Evolutionary conservation across 2,888 invertebrate genomes (phyloP), one percentile per base, ranked within the genome.

Genomic region (Cephonodes hylas): DNA sequence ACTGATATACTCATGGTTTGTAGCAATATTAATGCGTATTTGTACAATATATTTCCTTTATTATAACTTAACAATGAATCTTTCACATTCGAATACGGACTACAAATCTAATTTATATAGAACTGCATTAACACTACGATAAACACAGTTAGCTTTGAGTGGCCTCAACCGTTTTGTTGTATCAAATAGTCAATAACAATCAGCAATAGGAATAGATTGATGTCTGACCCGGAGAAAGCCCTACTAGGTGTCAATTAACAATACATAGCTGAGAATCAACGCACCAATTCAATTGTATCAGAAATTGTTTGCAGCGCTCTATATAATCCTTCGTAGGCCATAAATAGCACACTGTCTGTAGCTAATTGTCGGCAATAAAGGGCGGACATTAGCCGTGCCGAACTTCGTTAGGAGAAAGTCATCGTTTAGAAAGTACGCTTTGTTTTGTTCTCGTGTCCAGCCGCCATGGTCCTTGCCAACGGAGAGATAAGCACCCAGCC

Each of bases 351-450:
- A 68, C 68, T 72, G 68, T 72, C 70, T 76, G 70, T 66, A 67
- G 75, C 76, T 84, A 84, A 84, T 83, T 82, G 77, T 76, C 61
- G 71, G 73, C 76, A 74, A 81, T 80, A 81, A 86, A 85, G 85
- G 86, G 85, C 82, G 74, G 72, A 75, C 74, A 77, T 77, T 80
- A 81, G 73, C 79, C 77, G 75, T 76, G 76, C 79, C 80, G 74
- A 84, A 84, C 81, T 85, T 83, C 74, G 79, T 81, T 79, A 72
- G 68, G 88, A 83, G 88, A 88, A 88, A 88, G 86, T 84, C 72
- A 83, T 83, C 74, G 79, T 77, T 84, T 88, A 86, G 88, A 88
- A 88, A 89, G 89, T 82, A 71, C 71, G 75, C 81, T 81, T 85
- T 85, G 85, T 85, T 85, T 85, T 80, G 83, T 85, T 86, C 83